phyloP scores from a whole-genome alignment of 2,113 vertebrate genomes.

The Pseudopipra pipra region DNA sequence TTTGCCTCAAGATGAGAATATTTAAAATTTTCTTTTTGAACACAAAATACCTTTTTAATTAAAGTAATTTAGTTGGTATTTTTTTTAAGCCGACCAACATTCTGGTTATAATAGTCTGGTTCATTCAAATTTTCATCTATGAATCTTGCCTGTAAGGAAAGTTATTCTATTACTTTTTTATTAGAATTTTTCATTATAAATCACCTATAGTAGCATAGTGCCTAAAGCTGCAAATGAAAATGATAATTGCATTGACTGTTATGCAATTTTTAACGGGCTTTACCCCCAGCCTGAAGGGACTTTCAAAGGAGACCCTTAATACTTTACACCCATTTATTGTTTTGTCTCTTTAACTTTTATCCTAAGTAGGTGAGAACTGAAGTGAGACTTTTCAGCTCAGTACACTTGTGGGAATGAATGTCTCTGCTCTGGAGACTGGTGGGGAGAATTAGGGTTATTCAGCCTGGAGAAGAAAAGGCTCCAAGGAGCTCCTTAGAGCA shows the following conservation, averaged over 20 bases:
- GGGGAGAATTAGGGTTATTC: background rate
- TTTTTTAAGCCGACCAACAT: background rate
- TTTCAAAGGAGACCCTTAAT: background rate
- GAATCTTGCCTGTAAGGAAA: background rate
- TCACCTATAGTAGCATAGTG: background rate
- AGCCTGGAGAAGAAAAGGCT: background rate
- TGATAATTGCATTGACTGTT: background rate
- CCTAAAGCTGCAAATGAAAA: slow-evolving; percentile 2
- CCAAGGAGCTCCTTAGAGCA: background rate
- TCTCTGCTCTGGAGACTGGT: background rate
- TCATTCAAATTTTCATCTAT: background rate
- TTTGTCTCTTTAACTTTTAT: background rate
- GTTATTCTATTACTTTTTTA: background rate
- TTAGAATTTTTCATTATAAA: slow-evolving; percentile 13
- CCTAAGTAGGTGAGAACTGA: background rate
- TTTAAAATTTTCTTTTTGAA: background rate
- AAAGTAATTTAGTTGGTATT: background rate
- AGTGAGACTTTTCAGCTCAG: background rate
- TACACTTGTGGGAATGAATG: background rate
- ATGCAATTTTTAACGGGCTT: background rate
- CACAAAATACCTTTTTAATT: background rate
- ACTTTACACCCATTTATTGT: background rate
- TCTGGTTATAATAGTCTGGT: background rate
- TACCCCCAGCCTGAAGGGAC: background rate
- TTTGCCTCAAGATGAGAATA: background rate